phyloP scores from a whole-genome alignment of 2,888 invertebrate species.

The Himalopsyche tibetana region DNA sequence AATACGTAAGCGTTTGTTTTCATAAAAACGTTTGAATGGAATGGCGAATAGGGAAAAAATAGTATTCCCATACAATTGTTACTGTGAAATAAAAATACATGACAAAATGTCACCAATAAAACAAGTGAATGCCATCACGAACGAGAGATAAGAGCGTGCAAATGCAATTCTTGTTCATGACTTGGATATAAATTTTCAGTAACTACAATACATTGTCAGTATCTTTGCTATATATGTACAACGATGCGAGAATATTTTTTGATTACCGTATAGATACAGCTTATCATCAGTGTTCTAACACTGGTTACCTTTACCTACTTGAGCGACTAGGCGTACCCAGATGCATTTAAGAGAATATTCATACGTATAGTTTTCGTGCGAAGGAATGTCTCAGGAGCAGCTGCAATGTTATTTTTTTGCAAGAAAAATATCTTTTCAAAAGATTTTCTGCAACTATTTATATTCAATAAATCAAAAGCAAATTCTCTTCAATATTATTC shows the following conservation, averaged over 20 bases:
- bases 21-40: background rate
- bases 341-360: too few species aligned
- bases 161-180: background rate
- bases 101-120: conserved; percentile 6
- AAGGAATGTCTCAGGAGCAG: too few species aligned
- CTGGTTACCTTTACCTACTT: too few species aligned
- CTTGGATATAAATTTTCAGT: conserved; percentile 1
- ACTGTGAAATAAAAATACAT: background rate
- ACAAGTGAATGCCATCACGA: background rate
- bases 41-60: background rate
- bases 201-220: background rate
- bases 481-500: too few species aligned
- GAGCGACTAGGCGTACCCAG: too few species aligned
- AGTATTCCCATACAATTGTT: background rate
- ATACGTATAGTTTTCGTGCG: too few species aligned
- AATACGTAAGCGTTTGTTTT: background rate
- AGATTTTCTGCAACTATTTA: too few species aligned
- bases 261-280: too few species aligned
- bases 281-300: too few species aligned
- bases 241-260: background rate
- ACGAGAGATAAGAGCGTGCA: background rate
- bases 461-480: too few species aligned
- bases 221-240: background rate
- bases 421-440: too few species aligned
- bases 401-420: too few species aligned